Conservation (phyloP, 1,140 invertebrate species). For the Bombus breviceps region DNA sequence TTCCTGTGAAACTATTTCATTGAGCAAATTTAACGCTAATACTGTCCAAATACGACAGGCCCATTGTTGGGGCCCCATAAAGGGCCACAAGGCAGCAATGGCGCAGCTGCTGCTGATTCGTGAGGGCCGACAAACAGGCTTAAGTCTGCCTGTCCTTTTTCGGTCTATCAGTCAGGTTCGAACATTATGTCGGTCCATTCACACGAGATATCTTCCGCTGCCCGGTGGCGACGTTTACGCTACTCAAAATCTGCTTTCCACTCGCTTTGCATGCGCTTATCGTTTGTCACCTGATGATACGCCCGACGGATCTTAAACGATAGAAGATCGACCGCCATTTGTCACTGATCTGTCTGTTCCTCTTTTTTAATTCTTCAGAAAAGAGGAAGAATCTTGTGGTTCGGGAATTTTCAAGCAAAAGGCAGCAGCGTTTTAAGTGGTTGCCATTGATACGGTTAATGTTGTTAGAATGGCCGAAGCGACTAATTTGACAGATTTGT, state of each 20-base stretch:
- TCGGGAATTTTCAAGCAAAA: too few relatives aligned
- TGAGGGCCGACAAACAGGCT: constrained; percentile 71
- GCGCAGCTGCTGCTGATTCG: constrained; percentile 67
- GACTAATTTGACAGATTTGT: too few relatives aligned
- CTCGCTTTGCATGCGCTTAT: constrained; percentile 32
- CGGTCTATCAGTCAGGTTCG: constrained; percentile 59
- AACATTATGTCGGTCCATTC: constrained; percentile 59
- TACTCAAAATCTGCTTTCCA: constrained; percentile 54
- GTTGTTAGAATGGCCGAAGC: too few relatives aligned
- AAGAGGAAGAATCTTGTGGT: too few relatives aligned
- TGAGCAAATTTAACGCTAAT: constrained; percentile 81
- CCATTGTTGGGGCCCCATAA: constrained; percentile 69
- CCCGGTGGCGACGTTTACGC: constrained; percentile 52
- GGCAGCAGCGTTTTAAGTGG: too few relatives aligned
- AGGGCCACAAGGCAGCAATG: constrained; percentile 47
- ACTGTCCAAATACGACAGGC: constrained; percentile 79
- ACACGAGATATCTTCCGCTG: constrained; percentile 38
- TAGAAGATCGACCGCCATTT: not conserved
- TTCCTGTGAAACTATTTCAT: constrained; percentile 78
- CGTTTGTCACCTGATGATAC: constrained; percentile 30
- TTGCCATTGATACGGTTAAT: too few relatives aligned
- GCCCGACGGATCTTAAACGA: not conserved
- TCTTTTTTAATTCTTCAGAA: too few relatives aligned
- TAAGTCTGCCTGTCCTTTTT: constrained; percentile 60
- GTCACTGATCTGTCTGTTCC: not conserved